Evolutionary conservation across 2,888 invertebrate species (phyloP), one percentile per base, ranked within the genome.

Genomic region (Gasteruption jaculator): DNA sequence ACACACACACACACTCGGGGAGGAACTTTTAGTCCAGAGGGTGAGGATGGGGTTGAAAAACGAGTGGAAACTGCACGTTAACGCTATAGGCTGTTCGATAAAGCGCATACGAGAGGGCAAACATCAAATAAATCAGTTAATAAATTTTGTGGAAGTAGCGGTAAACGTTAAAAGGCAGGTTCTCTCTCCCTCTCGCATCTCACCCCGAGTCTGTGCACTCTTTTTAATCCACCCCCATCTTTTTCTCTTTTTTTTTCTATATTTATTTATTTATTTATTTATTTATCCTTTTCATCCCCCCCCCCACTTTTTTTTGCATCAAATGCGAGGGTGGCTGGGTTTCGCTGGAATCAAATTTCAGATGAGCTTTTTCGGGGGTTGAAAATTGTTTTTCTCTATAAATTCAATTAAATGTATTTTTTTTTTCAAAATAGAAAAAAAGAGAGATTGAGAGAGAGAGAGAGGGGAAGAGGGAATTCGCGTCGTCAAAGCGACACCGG

Each of bases 41-140:
- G 43, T 38, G 37, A 16, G 32, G 36, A 20, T 24, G 20, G 46
- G 43, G 35, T 31, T 12, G 24, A 31, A 12, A 25, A 18, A 43
- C 22, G 30, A 41, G 34, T 15, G 45, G 42, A 41, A 42, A 32
- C 37, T 49, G 52, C 46, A 56, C 55, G 51, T 54, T 58, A 57
- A 52, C 47, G 41, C 44, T 40, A 41, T 16, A 6, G 12, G 19
- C 11, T 40, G 41, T 33, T 36, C 37, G 24, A 46, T 44, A 45
- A 46, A 16, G 20, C 33, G 36, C 37, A 33, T 18, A 27, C 10
- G 37, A 37, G 51, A 53, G 49, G 51, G 55, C 52, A 60, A 63
- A 63, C 60, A 62, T 63, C 56, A 60, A 63, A 65, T 63, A 63
- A 65, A 65, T 66, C 60, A 63, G 57, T 61, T 57, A 58, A 60